Evolutionary conservation across 2,888 invertebrate species (phyloP).

Genomic region (Eristalis intricaria): DNA sequence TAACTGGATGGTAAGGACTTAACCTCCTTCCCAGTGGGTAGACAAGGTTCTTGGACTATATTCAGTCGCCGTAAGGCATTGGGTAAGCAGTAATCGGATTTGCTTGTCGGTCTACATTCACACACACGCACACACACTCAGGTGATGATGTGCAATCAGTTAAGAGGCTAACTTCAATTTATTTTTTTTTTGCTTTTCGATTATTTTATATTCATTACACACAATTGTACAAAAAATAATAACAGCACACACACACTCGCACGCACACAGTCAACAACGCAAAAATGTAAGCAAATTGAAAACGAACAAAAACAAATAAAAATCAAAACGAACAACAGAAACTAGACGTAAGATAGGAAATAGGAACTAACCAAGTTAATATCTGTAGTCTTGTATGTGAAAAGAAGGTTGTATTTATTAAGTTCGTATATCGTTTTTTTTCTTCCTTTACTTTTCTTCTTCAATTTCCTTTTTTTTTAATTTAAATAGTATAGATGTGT

Average conservation of each 20-base stretch:
- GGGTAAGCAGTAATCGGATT: conserved; percentile 37
- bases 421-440: conserved; percentile 29
- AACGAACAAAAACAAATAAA: conserved; percentile 17
- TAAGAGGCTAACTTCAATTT: conserved; percentile 20
- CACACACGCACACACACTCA: background rate
- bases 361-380: conserved; percentile 70
- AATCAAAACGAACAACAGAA: conserved; percentile 14
- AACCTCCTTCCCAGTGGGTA: conserved; percentile 49
- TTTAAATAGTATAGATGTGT: conserved; percentile 58
- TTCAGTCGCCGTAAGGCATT: conserved; percentile 56
- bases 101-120: conserved; percentile 16
- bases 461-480: background rate
- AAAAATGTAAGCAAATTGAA: conserved; percentile 44
- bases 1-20: conserved; percentile 44
- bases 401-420: conserved; percentile 18
- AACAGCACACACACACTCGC: conserved; percentile 7
- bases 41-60: conserved; percentile 38
- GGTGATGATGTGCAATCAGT: conserved; percentile 1
- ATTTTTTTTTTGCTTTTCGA: conserved; percentile 10
- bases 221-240: conserved; percentile 4
- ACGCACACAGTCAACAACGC: conserved; percentile 14
- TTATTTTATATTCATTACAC: conserved; percentile 19
- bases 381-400: conserved; percentile 68
- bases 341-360: conserved; percentile 43
- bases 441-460: conserved; percentile 32